Base-by-base conservation (phyloP, 2,888 invertebrate species). In the Drosophila robusta region DNA sequence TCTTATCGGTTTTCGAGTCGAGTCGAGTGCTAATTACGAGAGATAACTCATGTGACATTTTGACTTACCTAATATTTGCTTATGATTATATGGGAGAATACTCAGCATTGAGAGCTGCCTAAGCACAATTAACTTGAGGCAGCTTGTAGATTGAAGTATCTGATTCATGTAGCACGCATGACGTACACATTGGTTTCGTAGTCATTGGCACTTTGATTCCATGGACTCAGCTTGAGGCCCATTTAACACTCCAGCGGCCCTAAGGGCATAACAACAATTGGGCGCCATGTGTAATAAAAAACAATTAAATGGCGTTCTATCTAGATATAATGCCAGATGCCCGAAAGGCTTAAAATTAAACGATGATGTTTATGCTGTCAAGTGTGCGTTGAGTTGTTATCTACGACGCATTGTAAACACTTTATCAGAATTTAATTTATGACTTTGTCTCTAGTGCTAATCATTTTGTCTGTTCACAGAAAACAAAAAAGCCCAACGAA, bases 261-360 rank as follows among this genome's bases (percentile, higher is more conserved):
- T 51, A 8, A 8, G 29, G 8, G 6, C 26, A 26, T 18, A 34
- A 36, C 8, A 34, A 45, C 38, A 58, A 46, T 34, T 56, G 56
- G 77, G 70, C 64, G 77, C 62, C 70, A 54, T 41, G 47, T 65
- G 47, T 65, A 77, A 84, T 81, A 79, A 85, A 87, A 70, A 58
- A 74, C 74, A 87, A 79, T 79, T 69, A 77, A 79, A 77, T 70
- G 42, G 65, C 61, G 75, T 67, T 60, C 58, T 67, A 46, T 54
- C 22, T 46, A 18, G 6, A 60, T 32, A 45, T 49, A 57, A 49
- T 58, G 38, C 75, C 85, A 84, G 76, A 80, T 84, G 87, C 66
- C 64, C 51, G 32, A 29, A 47, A 26, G 26, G 34, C 63, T 54
- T 42, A 22, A 24, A 22, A 39, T 18, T 12, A 18, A 42, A 41